Evolutionary conservation across 2,113 vertebrate genomes (phyloP).

Genomic region (Anguilla japonica): DNA sequence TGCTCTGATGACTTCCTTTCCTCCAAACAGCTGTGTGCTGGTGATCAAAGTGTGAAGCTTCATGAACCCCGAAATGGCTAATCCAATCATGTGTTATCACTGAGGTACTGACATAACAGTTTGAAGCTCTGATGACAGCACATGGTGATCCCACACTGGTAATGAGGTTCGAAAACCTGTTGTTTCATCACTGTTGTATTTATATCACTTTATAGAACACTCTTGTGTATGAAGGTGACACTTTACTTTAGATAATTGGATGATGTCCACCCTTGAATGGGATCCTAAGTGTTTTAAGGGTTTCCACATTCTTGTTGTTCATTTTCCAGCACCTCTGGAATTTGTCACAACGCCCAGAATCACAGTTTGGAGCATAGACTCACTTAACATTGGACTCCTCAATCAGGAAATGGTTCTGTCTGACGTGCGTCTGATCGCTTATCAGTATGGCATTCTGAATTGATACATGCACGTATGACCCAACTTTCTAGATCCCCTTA

Average conservation of each 20-base stretch:
- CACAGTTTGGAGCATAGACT: neutral
- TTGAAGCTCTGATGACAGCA: neutral
- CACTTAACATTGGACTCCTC: neutral
- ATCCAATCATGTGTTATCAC: neutral
- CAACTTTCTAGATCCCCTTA: neutral
- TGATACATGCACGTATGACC: neutral
- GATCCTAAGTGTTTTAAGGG: neutral
- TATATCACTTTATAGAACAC: neutral
- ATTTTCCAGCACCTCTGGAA: constrained; percentile 1
- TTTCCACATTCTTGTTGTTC: neutral
- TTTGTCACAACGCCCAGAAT: neutral
- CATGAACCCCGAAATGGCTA: neutral
- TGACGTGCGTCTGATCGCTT: neutral
- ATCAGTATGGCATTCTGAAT: neutral
- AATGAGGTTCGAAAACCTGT: neutral
- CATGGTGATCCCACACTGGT: too few species aligned
- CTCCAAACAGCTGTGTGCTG: neutral
- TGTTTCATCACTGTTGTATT: neutral
- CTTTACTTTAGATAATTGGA: neutral
- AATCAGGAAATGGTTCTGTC: neutral
- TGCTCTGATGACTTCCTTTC: neutral
- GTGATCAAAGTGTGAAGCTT: neutral
- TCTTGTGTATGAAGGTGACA: neutral
- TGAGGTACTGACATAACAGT: neutral
- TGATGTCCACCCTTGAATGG: neutral